phyloP scores from a whole-genome alignment of 2,113 vertebrate genomes.

The Fukomys damarensis region DNA sequence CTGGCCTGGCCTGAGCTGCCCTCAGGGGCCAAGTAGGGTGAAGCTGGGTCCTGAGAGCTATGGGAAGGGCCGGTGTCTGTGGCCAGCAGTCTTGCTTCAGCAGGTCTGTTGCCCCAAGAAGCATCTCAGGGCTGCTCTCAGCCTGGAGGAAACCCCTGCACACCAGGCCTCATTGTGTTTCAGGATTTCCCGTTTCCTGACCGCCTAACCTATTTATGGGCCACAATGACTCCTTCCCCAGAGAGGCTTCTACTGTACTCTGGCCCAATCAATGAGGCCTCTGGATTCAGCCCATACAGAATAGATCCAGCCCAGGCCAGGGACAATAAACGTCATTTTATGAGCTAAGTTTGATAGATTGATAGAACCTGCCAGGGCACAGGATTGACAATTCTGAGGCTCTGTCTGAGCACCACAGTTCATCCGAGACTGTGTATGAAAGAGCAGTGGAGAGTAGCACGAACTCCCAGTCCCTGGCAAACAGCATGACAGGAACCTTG shows the following conservation, averaged over 20 bases:
- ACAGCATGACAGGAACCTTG: neutral
- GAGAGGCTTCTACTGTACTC: slow-evolving; percentile 71
- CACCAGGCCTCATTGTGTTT: slow-evolving; percentile 75
- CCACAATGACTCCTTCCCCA: slow-evolving; percentile 73
- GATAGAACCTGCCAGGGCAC: neutral
- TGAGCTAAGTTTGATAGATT: neutral
- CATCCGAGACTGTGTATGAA: neutral
- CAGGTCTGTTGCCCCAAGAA: slow-evolving; percentile 18
- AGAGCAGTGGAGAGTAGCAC: accelerated
- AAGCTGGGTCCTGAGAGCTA: neutral
- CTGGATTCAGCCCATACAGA: neutral
- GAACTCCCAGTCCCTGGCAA: neutral
- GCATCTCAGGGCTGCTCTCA: neutral
- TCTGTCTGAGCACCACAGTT: neutral
- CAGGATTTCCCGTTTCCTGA: slow-evolving; percentile 82
- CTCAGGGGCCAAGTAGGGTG: neutral
- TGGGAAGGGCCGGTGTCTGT: neutral
- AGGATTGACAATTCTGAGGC: neutral
- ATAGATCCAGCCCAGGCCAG: neutral
- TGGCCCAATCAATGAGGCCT: neutral
- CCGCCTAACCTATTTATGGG: slow-evolving; percentile 82
- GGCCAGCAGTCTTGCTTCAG: slow-evolving; percentile 13
- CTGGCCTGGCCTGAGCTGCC: slow-evolving; percentile 61
- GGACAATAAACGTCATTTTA: neutral
- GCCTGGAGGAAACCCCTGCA: slow-evolving; percentile 70